Base-by-base conservation (phyloP, 2,113 vertebrate genomes). In the Misgurnus mizolepis region DNA sequence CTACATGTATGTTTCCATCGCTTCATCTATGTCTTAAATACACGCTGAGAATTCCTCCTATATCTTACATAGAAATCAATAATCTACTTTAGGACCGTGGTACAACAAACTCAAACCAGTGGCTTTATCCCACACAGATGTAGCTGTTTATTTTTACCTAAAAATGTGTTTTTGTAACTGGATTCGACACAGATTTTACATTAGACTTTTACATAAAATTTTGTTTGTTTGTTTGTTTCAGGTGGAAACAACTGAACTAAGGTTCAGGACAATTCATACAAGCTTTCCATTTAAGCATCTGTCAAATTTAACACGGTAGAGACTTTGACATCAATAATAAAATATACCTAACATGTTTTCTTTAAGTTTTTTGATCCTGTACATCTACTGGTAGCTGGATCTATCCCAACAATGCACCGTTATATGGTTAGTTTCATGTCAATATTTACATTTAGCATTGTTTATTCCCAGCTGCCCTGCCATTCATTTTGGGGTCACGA, bases 1-100 rank as follows among this genome's bases (percentile, higher is more conserved):
- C 90, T 55, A 79, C 86, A 87, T 90, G 88, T 86, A 86, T 88
- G 87, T 89, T 90, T 83, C 88, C 85, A 90, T 86, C 91, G 90
- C 86, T 88, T 14, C 65, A 53, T 76, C 84, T 81, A 50, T 41
- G 45, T 56, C 62, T 7, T 55, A 67, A 43, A 40, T 39, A 80
- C 68, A 66, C 34, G 47, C 47, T 43, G 18, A 68, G 53, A 34
- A 10, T 17, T 69, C 49, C 17, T 66, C 14, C 18, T 34, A 68
- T 55, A 62, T 60, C 7, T 61, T 14, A 47, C 6, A 3, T 5
- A 8, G 56, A 75, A 75, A 45, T 15, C 56, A 1, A 58, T 18
- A 58, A 58, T 58, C 3, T 27, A 60, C 55, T 61, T 27, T 3
- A 27, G 40, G 47, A 7, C 22, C 17, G 27, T 27, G 17, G 12